Conservation (phyloP, 2,888 invertebrate species). For the Poecilobothrus nobilitatus region DNA sequence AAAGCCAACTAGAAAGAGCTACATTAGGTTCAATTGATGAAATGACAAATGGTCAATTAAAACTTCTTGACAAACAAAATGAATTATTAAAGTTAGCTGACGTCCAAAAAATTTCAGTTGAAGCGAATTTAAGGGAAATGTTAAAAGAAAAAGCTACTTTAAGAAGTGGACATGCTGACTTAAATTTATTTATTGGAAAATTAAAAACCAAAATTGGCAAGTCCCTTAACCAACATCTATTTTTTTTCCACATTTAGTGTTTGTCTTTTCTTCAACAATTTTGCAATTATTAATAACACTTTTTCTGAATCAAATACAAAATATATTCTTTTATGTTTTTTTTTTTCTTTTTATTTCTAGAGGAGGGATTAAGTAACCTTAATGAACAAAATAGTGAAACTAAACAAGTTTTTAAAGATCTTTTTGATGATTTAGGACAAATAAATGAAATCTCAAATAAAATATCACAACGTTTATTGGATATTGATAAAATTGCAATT, state of each 20-base stretch:
- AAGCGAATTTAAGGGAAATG: conserved; percentile 48
- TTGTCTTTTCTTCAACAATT: neutral
- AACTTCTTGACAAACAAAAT: conserved; percentile 47
- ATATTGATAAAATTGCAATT: conserved; percentile 12
- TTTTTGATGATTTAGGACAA: conserved; percentile 47
- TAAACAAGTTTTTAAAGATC: conserved; percentile 47
- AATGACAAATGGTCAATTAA: conserved; percentile 44
- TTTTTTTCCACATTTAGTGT: neutral
- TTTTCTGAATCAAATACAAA: too few relatives aligned
- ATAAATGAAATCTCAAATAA: conserved; percentile 46
- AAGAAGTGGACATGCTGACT: conserved; percentile 49
- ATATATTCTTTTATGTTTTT: neutral
- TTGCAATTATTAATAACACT: too few relatives aligned
- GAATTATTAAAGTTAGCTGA: conserved; percentile 21
- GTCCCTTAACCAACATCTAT: neutral
- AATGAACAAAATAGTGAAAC: conserved; percentile 46
- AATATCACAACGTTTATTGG: conserved; percentile 33
- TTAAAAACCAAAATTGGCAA: conserved; percentile 47
- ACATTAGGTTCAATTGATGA: conserved; percentile 43
- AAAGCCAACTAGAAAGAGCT: conserved; percentile 44
- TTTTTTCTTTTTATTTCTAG: conserved; percentile 11
- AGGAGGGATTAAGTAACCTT: conserved; percentile 36
- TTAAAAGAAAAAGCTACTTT: conserved; percentile 54
- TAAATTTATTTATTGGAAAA: conserved; percentile 46
- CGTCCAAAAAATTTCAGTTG: conserved; percentile 14